Evolutionary conservation across 2,113 vertebrate species (phyloP), one percentile per base, ranked within the genome.

Genomic region (Excalfactoria chinensis): DNA sequence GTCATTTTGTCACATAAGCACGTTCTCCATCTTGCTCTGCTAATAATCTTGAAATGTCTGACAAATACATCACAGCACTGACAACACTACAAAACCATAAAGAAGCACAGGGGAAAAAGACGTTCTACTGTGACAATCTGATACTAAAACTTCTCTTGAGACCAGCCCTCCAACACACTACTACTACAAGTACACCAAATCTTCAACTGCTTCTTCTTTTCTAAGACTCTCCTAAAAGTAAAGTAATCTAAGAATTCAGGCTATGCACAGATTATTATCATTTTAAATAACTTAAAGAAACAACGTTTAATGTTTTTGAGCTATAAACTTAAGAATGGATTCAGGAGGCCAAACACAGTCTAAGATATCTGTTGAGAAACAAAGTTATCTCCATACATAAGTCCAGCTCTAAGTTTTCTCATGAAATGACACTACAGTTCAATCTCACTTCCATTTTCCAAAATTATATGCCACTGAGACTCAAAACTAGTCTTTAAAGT

Each of bases 121-220:
- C 68, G 12, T 0, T 0, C 32, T 67, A 70, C 32, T 34, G 15
- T 8, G 7, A 67, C 28, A 40, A 40, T 30, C 80, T 53, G 7
- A 77, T 34, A 51, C 9, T 75, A 69, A 77, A 58, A 79, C 37
- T 26, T 93, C 73, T 44, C 1, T 41, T 41, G 1, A 91, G 86
- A 72, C 13, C 78, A 93, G 83, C 25, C 20, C 79, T 49, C 59
- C 93, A 59, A 73, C 23, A 68, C 80, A 56, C 59, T 13, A 53
- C 16, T 14, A 10, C 35, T 55, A 68, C 34, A 26, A 48, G 59
- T 6, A 48, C 66, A 89, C 72, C 69, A 94, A 70, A 34, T 56
- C 59, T 88, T 90, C 18, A 73, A 1, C 6, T 88, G 44, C 16
- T 23, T 46, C 41, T 32, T 74, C 37, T 16, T 9, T 14, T 66